Evolutionary conservation across 2,113 vertebrate genomes (phyloP).

Genomic region (Cinclus mexicanus): DNA sequence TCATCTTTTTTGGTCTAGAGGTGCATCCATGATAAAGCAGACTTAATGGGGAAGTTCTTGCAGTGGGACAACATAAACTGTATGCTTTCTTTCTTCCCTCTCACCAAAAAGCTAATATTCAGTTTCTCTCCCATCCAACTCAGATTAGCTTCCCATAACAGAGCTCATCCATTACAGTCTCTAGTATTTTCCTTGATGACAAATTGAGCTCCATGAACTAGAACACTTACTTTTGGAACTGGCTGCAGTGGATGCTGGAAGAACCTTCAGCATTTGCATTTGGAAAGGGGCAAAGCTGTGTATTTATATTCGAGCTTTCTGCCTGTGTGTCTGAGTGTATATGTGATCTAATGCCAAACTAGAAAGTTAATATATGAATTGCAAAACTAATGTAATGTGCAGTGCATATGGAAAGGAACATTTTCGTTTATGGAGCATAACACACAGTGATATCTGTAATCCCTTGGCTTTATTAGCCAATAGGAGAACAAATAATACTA

Average conservation of each 20-base stretch:
- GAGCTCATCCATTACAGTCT: constrained; percentile 14
- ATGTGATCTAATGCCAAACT: constrained; percentile 46
- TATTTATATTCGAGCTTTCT: constrained; percentile 7
- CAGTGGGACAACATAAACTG: background rate
- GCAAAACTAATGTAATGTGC: background rate
- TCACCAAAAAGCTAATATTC: constrained; percentile 12
- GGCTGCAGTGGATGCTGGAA: constrained; percentile 1
- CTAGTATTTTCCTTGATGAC: constrained; percentile 33
- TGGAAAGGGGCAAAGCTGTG: constrained; percentile 12
- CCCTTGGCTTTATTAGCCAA: background rate
- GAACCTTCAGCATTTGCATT: constrained; percentile 2
- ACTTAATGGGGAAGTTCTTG: background rate
- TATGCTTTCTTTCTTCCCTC: background rate
- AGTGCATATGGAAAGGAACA: background rate
- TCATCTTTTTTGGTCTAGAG: constrained; percentile 2
- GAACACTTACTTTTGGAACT: background rate
- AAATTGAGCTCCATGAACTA: constrained; percentile 33
- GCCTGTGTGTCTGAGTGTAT: background rate
- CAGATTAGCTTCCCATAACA: constrained; percentile 35
- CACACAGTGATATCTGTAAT: background rate
- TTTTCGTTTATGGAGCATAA: background rate
- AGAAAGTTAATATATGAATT: constrained; percentile 8
- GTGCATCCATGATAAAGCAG: background rate
- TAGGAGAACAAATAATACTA: background rate
- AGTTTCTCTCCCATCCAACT: constrained; percentile 35